Percentiles rank a stretch among this genome's conserved stretches.
These are phyloP conservation scores for Nomada hirtipes DNA, from an alignment of 2,888 invertebrate species.

Conservation along the genomic window DNA sequence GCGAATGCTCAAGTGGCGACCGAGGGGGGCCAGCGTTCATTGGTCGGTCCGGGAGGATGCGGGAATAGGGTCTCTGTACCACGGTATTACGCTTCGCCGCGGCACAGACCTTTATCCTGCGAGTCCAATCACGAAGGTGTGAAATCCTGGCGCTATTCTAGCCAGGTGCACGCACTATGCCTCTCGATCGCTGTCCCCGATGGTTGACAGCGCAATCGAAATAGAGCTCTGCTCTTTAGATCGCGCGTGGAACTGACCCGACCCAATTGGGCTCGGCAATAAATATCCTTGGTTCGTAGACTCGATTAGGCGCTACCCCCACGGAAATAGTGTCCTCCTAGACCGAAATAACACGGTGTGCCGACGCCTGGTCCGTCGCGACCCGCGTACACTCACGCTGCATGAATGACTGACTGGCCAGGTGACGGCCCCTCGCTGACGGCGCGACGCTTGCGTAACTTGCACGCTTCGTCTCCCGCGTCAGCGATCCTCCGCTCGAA, in stretches of 20 bases:
- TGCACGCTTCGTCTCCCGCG: not conserved
- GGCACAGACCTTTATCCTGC: too few species aligned
- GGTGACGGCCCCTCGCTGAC: constrained; percentile 39
- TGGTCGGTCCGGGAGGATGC: not conserved
- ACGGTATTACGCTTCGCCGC: too few species aligned
- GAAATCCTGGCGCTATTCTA: too few species aligned
- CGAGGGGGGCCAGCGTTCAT: not conserved
- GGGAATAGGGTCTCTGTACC: too few species aligned
- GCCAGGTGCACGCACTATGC: too few species aligned
- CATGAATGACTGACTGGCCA: constrained; percentile 59
- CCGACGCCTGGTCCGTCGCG: constrained; percentile 22
- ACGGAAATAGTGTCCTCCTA: constrained; percentile 49
- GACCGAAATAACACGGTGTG: constrained; percentile 42
- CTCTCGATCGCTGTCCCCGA: too few species aligned
- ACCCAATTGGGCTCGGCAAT: constrained; percentile 37
- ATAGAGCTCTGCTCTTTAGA: not conserved
- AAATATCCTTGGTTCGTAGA: constrained; percentile 42
- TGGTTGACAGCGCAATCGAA: not conserved
- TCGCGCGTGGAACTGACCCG: constrained; percentile 1
- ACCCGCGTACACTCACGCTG: constrained; percentile 21
- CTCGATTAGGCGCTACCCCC: constrained; percentile 54
- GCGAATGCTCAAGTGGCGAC: not conserved
- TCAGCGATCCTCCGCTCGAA: constrained; percentile 2
- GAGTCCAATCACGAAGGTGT: too few species aligned
- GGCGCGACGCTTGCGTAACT: constrained; percentile 50